Percentiles rank a stretch among this genome's conserved stretches.
phyloP scores from a whole-genome alignment of 2,113 vertebrate species.

The Datnioides undecimradiatus region DNA sequence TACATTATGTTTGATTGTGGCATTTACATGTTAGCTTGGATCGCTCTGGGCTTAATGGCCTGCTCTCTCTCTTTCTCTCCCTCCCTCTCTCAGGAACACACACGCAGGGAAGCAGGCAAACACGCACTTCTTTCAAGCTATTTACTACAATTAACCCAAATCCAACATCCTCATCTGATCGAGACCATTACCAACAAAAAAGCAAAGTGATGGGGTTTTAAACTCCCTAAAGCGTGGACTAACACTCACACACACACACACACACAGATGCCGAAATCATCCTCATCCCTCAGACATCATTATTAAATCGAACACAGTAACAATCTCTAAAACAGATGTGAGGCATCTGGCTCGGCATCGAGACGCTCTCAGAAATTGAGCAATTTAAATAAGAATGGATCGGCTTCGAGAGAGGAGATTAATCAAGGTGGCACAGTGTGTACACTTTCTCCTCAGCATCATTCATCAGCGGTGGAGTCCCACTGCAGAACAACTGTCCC shows the following conservation, averaged over 20 bases:
- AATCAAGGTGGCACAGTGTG: slow-evolving; percentile 34
- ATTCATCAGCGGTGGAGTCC: slow-evolving; percentile 11
- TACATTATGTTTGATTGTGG: slow-evolving; percentile 15
- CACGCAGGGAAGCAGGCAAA: not conserved
- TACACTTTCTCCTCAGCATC: slow-evolving; percentile 1
- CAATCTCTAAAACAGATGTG: slow-evolving; percentile 27
- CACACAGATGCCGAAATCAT: not conserved
- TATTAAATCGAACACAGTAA: slow-evolving; percentile 36
- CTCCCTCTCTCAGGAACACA: not conserved
- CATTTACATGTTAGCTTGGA: slow-evolving; percentile 39
- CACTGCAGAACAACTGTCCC: not conserved
- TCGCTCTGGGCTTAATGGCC: slow-evolving; percentile 27
- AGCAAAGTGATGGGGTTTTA: slow-evolving; percentile 27
- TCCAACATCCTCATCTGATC: slow-evolving; percentile 15
- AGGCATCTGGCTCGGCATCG: slow-evolving; percentile 33
- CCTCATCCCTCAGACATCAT: slow-evolving; percentile 24
- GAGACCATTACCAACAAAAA: slow-evolving; percentile 30
- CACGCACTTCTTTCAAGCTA: slow-evolving; percentile 13
- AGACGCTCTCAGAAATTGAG: slow-evolving; percentile 37
- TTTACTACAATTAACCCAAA: slow-evolving; percentile 27
- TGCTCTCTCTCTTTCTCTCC: not conserved
- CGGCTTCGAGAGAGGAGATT: slow-evolving; percentile 37
- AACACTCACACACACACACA: too few species aligned
- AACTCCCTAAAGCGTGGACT: slow-evolving; percentile 4
- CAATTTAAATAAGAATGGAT: slow-evolving; percentile 61